These are phyloP conservation scores for Thryonomys swinderianus DNA, from an alignment of 2,113 vertebrate genomes.

Conservation along the genomic window DNA sequence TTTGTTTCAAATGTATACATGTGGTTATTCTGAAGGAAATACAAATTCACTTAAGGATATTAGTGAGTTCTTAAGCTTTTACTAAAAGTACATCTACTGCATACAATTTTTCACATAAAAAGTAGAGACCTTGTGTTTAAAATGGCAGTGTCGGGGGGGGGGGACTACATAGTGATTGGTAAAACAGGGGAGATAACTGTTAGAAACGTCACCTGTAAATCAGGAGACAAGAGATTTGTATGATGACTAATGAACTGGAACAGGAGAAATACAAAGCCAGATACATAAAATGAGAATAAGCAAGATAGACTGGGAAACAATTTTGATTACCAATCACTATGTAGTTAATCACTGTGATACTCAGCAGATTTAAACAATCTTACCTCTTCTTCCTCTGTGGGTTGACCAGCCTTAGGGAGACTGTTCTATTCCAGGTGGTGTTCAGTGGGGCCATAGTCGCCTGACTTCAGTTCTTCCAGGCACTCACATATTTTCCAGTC, in stretches of 20 bases:
- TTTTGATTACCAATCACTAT: background rate
- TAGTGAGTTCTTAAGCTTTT: slow-evolving; percentile 6
- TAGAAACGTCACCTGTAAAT: slow-evolving; percentile 26
- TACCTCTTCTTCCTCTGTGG: background rate
- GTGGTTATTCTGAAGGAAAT: slow-evolving; percentile 31
- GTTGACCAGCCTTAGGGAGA: background rate
- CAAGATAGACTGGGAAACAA: background rate
- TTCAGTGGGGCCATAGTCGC: background rate
- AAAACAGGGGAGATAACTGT: background rate
- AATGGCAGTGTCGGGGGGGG: background rate
- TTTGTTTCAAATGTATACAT: slow-evolving; percentile 16
- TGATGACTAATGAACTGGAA: slow-evolving; percentile 24
- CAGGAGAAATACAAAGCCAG: slow-evolving; percentile 24
- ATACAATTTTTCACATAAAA: slow-evolving; percentile 37
- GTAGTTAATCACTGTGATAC: background rate
- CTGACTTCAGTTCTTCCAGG: background rate
- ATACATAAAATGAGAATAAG: background rate
- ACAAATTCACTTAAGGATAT: background rate
- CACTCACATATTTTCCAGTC: background rate
- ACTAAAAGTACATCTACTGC: background rate
- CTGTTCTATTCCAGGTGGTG: background rate
- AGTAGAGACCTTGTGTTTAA: background rate
- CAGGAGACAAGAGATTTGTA: slow-evolving; percentile 19
- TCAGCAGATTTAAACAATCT: background rate
- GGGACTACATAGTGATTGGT: no score